phyloP scores from a whole-genome alignment of 2,797 vertebrate genomes.

The Scleropages formosus region DNA sequence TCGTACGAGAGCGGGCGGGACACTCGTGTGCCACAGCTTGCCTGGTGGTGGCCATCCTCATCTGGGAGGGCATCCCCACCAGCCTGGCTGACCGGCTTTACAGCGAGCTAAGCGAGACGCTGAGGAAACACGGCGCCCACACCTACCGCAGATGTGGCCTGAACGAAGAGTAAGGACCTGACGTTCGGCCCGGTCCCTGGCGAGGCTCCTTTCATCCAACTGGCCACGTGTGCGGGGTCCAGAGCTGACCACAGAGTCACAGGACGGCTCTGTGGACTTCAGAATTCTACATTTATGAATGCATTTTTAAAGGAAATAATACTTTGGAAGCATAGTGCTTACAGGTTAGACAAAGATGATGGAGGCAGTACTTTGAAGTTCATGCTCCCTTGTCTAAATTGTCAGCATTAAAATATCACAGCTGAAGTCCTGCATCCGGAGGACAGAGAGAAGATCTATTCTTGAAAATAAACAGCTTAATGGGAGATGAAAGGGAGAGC shows the following conservation, averaged over 20 bases:
- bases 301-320: no score
- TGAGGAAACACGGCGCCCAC: slow-evolving; percentile 82
- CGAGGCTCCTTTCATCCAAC: no score
- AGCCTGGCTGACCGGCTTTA: slow-evolving; percentile 85
- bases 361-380: neutral
- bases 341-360: neutral
- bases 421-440: neutral
- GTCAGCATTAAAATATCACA: neutral
- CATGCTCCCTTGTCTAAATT: neutral
- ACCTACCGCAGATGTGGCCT: slow-evolving; percentile 91
- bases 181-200: neutral
- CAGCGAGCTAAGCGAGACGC: slow-evolving; percentile 80
- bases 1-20: slow-evolving; percentile 86
- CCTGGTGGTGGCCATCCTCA: slow-evolving; percentile 87
- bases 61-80: slow-evolving; percentile 90
- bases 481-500: neutral
- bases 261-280: neutral
- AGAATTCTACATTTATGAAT: neutral
- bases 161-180: slow-evolving; percentile 90
- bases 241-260: neutral
- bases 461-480: slow-evolving; percentile 15
- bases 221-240: neutral
- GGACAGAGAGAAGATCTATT: neutral
- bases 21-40: slow-evolving; percentile 86
- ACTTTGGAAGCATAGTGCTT: neutral